These are phyloP conservation scores for Lasioglossum villosulum DNA, from an alignment of 2,888 invertebrate species.

Conservation along the genomic window DNA sequence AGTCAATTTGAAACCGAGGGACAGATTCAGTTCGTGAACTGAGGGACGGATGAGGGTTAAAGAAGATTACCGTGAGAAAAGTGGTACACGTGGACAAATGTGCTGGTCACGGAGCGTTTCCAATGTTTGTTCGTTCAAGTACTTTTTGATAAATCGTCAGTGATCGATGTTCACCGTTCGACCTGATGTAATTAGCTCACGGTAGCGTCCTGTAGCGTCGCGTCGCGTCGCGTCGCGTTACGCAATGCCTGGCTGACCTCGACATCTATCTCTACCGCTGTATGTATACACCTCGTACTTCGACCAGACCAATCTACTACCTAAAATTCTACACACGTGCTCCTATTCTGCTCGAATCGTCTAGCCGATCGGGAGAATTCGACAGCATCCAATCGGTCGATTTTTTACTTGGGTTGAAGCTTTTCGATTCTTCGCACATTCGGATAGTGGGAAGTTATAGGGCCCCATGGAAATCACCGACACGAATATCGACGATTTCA, in stretches of 20 bases:
- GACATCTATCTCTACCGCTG: slow-evolving; percentile 40
- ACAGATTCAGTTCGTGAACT: too few species aligned
- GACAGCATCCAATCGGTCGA: too few species aligned
- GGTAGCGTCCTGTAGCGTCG: background rate
- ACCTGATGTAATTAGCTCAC: slow-evolving; percentile 37
- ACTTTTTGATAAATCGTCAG: background rate
- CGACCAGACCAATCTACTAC: slow-evolving; percentile 3
- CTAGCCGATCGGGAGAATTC: too few species aligned
- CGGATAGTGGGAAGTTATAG: too few species aligned
- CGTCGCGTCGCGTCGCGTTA: slow-evolving; percentile 22
- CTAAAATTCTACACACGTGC: slow-evolving; percentile 10
- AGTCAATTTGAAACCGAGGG: too few species aligned
- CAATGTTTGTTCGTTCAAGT: background rate
- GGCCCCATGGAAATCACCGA: too few species aligned
- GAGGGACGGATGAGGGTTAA: too few species aligned
- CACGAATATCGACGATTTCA: too few species aligned
- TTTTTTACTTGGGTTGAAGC: too few species aligned
- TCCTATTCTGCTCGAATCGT: background rate
- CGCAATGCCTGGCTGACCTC: slow-evolving; percentile 45
- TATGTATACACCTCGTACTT: slow-evolving; percentile 26
- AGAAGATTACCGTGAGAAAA: background rate
- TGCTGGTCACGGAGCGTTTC: background rate
- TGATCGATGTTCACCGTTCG: background rate
- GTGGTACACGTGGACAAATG: background rate
- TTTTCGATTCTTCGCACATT: too few species aligned